Evolutionary conservation across 2,888 invertebrate species (phyloP).

Genomic region (Galerucella calmariensis): DNA sequence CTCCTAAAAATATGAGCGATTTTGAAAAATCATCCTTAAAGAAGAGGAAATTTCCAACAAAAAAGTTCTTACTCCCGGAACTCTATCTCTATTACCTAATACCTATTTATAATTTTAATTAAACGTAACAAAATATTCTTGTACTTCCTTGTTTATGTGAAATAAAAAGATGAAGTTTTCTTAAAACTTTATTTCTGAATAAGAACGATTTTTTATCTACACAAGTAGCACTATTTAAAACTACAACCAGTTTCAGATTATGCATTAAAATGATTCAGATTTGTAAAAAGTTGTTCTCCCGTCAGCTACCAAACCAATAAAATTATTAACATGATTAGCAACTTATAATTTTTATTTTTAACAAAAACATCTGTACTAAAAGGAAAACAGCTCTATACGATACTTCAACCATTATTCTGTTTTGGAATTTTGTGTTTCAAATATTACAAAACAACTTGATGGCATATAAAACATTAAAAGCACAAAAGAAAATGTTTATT

Average conservation of each 20-base stretch:
- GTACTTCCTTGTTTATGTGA: too few relatives aligned
- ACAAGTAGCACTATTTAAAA: conserved; percentile 3
- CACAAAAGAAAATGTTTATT: conserved; percentile 16
- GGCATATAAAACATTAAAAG: conserved; percentile 18
- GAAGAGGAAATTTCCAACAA: too few relatives aligned
- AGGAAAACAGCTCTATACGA: not conserved
- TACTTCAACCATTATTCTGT: not conserved
- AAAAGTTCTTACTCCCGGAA: too few relatives aligned
- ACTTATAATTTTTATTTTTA: not conserved
- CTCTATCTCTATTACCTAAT: too few relatives aligned
- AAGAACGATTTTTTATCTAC: conserved; percentile 9
- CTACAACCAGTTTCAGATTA: not conserved
- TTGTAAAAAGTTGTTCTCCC: not conserved
- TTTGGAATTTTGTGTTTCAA: not conserved
- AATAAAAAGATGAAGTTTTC: not conserved
- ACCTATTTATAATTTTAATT: too few relatives aligned
- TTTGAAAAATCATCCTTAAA: too few relatives aligned
- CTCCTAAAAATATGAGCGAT: too few relatives aligned
- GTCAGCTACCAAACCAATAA: not conserved
- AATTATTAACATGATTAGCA: not conserved
- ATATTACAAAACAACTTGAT: not conserved
- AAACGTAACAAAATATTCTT: too few relatives aligned
- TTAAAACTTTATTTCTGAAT: conserved; percentile 5
- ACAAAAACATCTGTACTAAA: not conserved
- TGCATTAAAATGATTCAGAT: not conserved